Evolutionary conservation across 1,140 invertebrate genomes (phyloP), one percentile per base, ranked within the genome.

Genomic region (Bemisia tabaci): DNA sequence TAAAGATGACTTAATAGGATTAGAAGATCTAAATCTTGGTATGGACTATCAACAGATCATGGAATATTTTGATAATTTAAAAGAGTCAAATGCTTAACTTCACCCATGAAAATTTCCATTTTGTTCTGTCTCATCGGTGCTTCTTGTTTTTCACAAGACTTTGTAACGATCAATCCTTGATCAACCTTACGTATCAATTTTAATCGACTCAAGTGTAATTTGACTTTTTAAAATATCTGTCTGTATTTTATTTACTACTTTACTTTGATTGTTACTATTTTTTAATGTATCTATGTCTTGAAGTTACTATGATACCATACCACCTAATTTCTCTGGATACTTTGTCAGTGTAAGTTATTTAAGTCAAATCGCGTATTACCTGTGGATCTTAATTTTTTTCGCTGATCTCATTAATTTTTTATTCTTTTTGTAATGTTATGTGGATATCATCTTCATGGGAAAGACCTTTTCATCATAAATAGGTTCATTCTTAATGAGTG

Each of bases 21-120:
- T 91, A 66, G 89, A 91, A 77, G 88, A 90, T 77, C 80, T 92
- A 21, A 85, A 87, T 72, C 81, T 90, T 68, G 91, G 91, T 72
- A 93, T 97, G 91, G 92, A 96, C 76, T 96, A 97, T 78, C 92
- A 96, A 75, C 91, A 96, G 82, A 91, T 97, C 75, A 93, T 95
- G 90, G 89, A 94, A 74, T 95, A 97, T 80, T 96, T 97, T 83
- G 92, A 95, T 79, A 96, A 94, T 82, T 82, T 97, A 73, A 97
- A 97, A 83, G 94, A 88, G 79, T 85, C 84, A 1, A 85, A 81
- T 72, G 83, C 83, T 70, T 75, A 69, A 72, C 69, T 69, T 48
- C 33, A 48, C 33, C 17, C 17, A n/a, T n/a, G n/a, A n/a, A n/a
- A n/a, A n/a, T n/a, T n/a, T n/a, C n/a, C n/a, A n/a, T n/a, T n/a